Base-by-base conservation (phyloP, 2,113 vertebrate genomes). In the Leptobrachium leishanense region DNA sequence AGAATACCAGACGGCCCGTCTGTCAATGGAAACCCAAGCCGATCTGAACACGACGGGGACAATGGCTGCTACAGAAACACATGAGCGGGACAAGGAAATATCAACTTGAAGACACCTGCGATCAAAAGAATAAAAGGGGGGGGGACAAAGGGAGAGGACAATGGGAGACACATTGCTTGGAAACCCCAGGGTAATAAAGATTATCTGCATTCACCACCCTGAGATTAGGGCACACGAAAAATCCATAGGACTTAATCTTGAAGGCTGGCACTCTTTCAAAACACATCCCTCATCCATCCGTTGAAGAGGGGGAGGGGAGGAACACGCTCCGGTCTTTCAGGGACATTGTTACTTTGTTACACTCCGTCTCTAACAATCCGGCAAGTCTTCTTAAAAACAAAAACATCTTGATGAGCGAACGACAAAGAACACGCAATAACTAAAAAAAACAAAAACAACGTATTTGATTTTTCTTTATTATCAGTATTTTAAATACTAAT, bases 201-300 rank as follows among this genome's bases (percentile, higher is more conserved):
- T 57, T 68, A 68, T 76, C 75, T 76, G 53, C 40, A 76, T 76
- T 76, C 75, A 76, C 75, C 50, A 57, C 65, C 50, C 65, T 57
- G 50, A 68, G 74, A 76, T 76, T 67, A 68, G 64, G 53, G 64
- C 64, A 57, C 44, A 50, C 50, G 10, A 65, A 44, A 43, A 76
- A 68, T 68, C 74, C 64, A 76, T 68, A 76, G 46, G 40, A 50
- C 54, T 76, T 76, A 76, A 76, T 76, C 74, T 68, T 42, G 10
- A 67, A 50, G 74, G 50, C 74, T 76, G 74, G 64, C 46, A 55
- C 63, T 39, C 55, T 76, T 68, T 67, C 74, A 76, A 46, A n/a
- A 64, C 50, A 65, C 43, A 63, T 50, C 73, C 42, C 43, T 75
- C 42, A 31, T 75, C 31, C 73, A 75, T 75, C 73, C 64, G 15